Base-by-base conservation (phyloP, 1,140 invertebrate species). In the Maniola jurtina region DNA sequence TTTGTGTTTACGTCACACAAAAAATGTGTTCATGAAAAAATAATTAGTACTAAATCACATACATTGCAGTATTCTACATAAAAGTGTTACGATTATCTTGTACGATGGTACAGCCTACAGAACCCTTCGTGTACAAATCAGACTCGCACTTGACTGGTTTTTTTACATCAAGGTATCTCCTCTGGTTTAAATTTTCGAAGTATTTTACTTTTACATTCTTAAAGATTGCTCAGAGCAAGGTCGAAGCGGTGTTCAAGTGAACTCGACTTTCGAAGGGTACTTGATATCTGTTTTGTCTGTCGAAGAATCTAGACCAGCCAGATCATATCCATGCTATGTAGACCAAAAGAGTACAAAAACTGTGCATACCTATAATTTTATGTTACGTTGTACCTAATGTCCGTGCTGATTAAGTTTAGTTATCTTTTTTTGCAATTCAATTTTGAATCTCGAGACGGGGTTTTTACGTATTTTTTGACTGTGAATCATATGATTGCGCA, bases 251-350 rank as follows among this genome's bases (percentile, higher is more conserved):
- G 40, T 56, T 68, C 45, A 25, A 68, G 60, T 57, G 60, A 48
- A 38, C 66, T 68, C 66, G 55, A 62, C 58, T 66, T 66, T 58
- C 58, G 45, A 63, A 68, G 52, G 66, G 55, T 42, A 45, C 66
- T 68, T 25, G 52, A 55, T 55, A 3, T 68, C 66, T 68, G 61
- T 63, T 67, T 62, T 67, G 59, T 57, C 48, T 65, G 55, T 61
- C 54, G 36, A 35, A 66, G 35, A 61, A 48, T 55, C 57, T 61
- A 66, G 64, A 66, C 55, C 64, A 65, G 48, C 59, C 9, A 14
- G 40, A 36, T 47, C 50, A 34, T 34, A 52, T 61, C 45, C 52
- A 52, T 16, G 48, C 48, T 50, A 16, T 16, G 48, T 50, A 5
- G 48, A 50, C 3, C n/a, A n/a, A 15, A 36, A 36, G 8, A 36